Conservation (phyloP, 2,888 invertebrate genomes). For the Conops quadrifasciatus region DNA sequence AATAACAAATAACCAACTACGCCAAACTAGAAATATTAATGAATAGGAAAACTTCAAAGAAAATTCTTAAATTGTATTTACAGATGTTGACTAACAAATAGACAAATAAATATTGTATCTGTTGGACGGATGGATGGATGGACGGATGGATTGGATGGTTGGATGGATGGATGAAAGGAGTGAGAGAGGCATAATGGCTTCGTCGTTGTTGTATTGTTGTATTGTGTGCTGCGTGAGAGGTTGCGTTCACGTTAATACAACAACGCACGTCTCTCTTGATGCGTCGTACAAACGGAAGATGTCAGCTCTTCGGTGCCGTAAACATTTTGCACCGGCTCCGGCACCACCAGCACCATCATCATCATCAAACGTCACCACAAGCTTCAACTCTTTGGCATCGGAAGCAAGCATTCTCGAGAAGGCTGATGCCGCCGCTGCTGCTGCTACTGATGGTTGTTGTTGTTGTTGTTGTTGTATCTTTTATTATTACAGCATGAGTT, state of each 20-base stretch:
- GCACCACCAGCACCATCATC: no score
- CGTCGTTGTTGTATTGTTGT: no score
- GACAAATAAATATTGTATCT: slow-evolving; percentile 36
- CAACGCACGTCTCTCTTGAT: no score
- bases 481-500: slow-evolving; percentile 7
- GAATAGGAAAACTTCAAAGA: slow-evolving; percentile 29
- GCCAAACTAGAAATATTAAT: not conserved
- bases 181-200: no score
- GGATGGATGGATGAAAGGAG: slow-evolving; percentile 2
- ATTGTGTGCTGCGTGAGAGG: no score
- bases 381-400: no score
- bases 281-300: no score
- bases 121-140: slow-evolving; percentile 25
- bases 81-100: slow-evolving; percentile 39
- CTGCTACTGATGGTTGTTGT: not conserved
- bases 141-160: not conserved
- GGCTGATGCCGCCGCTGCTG: not conserved
- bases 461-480: slow-evolving; percentile 2
- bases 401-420: not conserved
- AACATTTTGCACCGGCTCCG: no score
- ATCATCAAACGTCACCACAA: no score
- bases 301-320: no score
- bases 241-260: no score
- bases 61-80: slow-evolving; percentile 39
- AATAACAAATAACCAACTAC: not conserved